Evolutionary conservation across 2,113 vertebrate genomes (phyloP).

Genomic region (Indicator indicator): DNA sequence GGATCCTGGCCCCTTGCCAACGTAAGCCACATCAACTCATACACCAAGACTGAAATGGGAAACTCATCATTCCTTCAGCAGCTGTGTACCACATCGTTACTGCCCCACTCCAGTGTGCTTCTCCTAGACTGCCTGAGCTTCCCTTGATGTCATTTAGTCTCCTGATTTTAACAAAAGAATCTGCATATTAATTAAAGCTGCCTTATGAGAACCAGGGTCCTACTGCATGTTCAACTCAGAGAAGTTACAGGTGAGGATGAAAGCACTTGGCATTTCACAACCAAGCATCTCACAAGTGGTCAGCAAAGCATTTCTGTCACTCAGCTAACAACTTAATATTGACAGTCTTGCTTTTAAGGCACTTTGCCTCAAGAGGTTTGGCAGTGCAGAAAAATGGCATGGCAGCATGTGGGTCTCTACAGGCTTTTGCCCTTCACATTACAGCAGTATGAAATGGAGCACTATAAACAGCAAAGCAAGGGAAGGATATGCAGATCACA

Average conservation of each 20-base stretch:
- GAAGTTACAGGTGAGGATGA: neutral
- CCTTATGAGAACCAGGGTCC: neutral
- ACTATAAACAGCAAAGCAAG: neutral
- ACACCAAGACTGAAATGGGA: neutral
- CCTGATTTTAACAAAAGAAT: neutral
- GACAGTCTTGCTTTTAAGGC: neutral
- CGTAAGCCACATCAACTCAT: fast-evolving
- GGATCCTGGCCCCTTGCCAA: fast-evolving
- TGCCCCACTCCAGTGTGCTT: neutral
- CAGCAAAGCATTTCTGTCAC: neutral
- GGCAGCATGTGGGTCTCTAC: neutral
- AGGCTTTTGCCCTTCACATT: neutral
- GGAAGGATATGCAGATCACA: neutral
- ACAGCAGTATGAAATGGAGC: neutral
- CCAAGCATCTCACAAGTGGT: neutral
- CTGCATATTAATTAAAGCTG: neutral
- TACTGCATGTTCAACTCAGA: neutral
- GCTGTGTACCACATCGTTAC: fast-evolving
- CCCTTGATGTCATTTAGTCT: neutral
- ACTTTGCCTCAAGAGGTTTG: neutral
- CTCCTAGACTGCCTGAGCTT: neutral
- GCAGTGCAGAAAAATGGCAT: neutral
- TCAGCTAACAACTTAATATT: neutral
- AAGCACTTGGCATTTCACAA: neutral
- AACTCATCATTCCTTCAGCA: neutral